These are phyloP conservation scores for Gymnothorax reevesii DNA, from an alignment of 2,797 vertebrate genomes.

Conservation along the genomic window DNA sequence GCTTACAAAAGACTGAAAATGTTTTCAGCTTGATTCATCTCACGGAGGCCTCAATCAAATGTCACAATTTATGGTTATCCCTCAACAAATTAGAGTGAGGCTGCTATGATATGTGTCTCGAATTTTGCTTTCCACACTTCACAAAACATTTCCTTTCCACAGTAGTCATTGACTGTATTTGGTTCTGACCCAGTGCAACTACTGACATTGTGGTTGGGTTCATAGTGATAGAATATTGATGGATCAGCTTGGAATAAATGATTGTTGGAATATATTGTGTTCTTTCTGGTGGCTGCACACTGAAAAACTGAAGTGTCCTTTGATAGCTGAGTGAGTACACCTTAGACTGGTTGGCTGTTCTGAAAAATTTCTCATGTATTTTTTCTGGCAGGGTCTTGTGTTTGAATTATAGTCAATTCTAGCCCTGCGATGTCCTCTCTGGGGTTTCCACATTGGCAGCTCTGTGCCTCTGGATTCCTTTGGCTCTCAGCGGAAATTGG, in stretches of 20 bases:
- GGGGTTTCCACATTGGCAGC: constrained; percentile 45
- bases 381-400: constrained; percentile 41
- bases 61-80: constrained; percentile 8
- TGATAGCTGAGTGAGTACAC: constrained; percentile 27
- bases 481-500: constrained; percentile 61
- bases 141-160: not conserved
- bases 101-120: not conserved
- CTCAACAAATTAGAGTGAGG: not conserved
- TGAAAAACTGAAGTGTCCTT: constrained; percentile 27
- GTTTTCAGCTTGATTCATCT: not conserved
- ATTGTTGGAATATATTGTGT: constrained; percentile 13
- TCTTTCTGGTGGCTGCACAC: not conserved
- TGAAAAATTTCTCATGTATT: constrained; percentile 43
- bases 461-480: constrained; percentile 53
- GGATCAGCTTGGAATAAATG: not conserved
- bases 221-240: not conserved
- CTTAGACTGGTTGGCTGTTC: constrained; percentile 32
- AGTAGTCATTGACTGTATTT: not conserved
- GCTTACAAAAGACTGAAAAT: not conserved
- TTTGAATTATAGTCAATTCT: constrained; percentile 31
- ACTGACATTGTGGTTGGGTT: not conserved
- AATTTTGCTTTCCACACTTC: not conserved
- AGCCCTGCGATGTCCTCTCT: constrained; percentile 38
- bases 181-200: not conserved
- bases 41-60: not conserved